These are phyloP conservation scores for Bombus balteatus DNA, from an alignment of 1,140 invertebrate genomes.

Conservation along the genomic window DNA sequence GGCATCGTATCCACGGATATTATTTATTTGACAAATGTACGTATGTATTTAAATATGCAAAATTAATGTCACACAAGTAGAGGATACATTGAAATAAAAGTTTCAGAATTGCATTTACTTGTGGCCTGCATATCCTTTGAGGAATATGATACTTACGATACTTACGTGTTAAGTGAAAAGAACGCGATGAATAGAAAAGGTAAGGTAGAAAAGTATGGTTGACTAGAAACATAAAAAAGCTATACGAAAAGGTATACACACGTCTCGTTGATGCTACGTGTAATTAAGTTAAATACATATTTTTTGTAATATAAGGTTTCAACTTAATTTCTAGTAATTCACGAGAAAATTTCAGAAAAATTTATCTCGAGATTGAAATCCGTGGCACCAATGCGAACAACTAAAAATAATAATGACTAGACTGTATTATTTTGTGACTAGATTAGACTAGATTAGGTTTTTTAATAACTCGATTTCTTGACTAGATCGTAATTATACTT, in stretches of 20 bases:
- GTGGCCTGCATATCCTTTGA: no score
- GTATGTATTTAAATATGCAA: no score
- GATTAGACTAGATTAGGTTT: slow-evolving; percentile 23
- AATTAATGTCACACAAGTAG: no score
- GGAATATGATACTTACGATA: no score
- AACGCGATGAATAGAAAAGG: no score
- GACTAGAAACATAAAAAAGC: no score
- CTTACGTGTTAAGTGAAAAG: no score
- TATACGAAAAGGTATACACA: background rate
- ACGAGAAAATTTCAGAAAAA: background rate
- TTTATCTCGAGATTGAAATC: background rate
- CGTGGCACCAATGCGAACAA: slow-evolving; percentile 1
- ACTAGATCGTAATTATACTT: slow-evolving; percentile 14
- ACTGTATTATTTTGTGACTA: slow-evolving; percentile 10
- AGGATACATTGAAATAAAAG: no score
- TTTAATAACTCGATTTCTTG: slow-evolving; percentile 1
- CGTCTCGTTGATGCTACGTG: background rate
- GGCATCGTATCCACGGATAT: slow-evolving; percentile 70
- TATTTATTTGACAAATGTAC: slow-evolving; percentile 19
- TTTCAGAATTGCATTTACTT: no score
- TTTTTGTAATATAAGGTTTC: background rate
- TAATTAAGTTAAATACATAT: slow-evolving; percentile 4
- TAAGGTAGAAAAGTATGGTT: no score
- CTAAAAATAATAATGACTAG: slow-evolving; percentile 12
- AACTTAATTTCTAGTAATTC: background rate